Conservation (phyloP, 2,888 invertebrate species). For the Campoplex capitator region DNA sequence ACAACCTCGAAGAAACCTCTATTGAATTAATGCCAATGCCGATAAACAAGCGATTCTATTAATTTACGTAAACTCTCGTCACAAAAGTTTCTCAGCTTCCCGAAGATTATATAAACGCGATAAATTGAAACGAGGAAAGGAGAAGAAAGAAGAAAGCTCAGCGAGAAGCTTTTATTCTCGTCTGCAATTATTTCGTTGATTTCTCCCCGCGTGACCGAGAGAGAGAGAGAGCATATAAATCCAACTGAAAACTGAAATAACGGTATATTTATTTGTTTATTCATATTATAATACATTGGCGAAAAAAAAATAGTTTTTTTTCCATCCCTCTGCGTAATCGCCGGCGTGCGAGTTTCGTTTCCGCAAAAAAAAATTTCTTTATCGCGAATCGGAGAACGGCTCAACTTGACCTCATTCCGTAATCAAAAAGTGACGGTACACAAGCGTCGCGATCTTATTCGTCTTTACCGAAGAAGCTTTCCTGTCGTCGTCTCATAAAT, state of each 20-base stretch:
- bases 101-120: background rate
- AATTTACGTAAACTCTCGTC: background rate
- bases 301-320: background rate
- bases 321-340: background rate
- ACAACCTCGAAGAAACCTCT: background rate
- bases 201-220: background rate
- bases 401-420: background rate
- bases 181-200: background rate
- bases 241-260: background rate
- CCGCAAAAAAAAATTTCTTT: background rate
- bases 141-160: background rate
- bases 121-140: background rate
- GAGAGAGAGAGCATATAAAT: no score
- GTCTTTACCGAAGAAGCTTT: slow-evolving; percentile 31
- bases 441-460: background rate
- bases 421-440: background rate
- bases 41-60: background rate
- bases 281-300: no score
- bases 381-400: background rate
- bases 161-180: background rate
- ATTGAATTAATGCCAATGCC: background rate
- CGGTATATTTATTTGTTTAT: no score
- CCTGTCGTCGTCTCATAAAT: background rate
- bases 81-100: background rate
- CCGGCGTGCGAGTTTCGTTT: background rate